phyloP scores from a whole-genome alignment of 2,113 vertebrate species.

The Cinclus cinclus region DNA sequence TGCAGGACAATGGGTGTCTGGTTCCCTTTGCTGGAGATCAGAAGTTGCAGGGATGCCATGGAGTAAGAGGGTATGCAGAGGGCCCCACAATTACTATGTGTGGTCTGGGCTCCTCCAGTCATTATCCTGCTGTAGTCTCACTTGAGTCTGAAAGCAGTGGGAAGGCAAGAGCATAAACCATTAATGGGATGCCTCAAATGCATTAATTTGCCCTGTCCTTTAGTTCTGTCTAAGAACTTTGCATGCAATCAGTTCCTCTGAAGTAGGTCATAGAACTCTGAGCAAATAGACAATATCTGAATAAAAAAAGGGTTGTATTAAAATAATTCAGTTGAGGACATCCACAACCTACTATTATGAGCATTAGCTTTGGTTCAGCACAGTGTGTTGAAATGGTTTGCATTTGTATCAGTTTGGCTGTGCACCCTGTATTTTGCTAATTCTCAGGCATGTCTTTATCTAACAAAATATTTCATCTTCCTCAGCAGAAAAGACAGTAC shows the following conservation, averaged over 20 bases:
- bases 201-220: background rate
- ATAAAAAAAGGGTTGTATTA: background rate
- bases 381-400: background rate
- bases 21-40: background rate
- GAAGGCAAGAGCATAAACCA: background rate
- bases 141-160: accelerated
- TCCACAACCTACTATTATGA: background rate
- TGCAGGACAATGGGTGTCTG: accelerated
- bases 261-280: background rate
- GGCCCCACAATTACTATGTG: accelerated
- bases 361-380: background rate
- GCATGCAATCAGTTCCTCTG: background rate
- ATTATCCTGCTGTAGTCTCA: accelerated
- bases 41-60: background rate
- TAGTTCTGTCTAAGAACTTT: background rate
- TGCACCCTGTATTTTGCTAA: background rate
- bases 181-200: background rate
- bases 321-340: background rate
- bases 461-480: background rate
- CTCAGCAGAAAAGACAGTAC: background rate
- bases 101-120: background rate
- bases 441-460: background rate
- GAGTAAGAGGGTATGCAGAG: accelerated
- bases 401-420: background rate
- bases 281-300: background rate